These are phyloP conservation scores for Gymnogyps californianus DNA, from an alignment of 2,113 vertebrate genomes.

Conservation along the genomic window DNA sequence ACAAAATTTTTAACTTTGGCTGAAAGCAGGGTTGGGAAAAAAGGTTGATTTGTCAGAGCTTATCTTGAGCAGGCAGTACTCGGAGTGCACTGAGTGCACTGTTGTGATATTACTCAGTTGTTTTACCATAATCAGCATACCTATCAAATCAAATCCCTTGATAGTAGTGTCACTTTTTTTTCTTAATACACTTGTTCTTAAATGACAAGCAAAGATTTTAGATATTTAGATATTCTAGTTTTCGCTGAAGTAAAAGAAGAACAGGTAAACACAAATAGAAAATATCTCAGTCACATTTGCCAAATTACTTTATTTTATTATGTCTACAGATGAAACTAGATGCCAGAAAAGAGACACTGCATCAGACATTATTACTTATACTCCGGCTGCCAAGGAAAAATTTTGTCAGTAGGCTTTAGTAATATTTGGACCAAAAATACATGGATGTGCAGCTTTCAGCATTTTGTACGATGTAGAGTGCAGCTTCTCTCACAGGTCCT, in stretches of 20 bases:
- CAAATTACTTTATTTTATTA: constrained; percentile 65
- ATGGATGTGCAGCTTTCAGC: neutral
- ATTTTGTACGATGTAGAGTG: neutral
- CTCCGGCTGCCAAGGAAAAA: constrained; percentile 14
- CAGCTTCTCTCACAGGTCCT: constrained; percentile 84
- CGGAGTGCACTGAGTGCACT: neutral
- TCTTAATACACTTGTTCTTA: neutral
- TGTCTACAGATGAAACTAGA: constrained; percentile 22
- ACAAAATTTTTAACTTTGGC: neutral
- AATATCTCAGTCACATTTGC: neutral
- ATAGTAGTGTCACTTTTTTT: neutral
- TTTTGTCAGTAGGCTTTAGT: constrained; percentile 18
- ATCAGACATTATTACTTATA: constrained; percentile 2
- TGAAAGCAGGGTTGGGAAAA: neutral
- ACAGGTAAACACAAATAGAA: neutral
- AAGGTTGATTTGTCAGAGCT: neutral
- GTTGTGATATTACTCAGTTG: neutral
- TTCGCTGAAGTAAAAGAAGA: neutral
- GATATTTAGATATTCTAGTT: too few species aligned
- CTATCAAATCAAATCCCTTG: neutral
- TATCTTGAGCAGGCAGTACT: neutral
- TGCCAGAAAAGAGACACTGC: constrained; percentile 9
- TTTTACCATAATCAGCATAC: neutral
- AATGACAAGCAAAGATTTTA: neutral
- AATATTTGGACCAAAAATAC: constrained; percentile 1